These are phyloP conservation scores for Periphyllus acericola DNA, from an alignment of 2,888 invertebrate species.

Conservation along the genomic window DNA sequence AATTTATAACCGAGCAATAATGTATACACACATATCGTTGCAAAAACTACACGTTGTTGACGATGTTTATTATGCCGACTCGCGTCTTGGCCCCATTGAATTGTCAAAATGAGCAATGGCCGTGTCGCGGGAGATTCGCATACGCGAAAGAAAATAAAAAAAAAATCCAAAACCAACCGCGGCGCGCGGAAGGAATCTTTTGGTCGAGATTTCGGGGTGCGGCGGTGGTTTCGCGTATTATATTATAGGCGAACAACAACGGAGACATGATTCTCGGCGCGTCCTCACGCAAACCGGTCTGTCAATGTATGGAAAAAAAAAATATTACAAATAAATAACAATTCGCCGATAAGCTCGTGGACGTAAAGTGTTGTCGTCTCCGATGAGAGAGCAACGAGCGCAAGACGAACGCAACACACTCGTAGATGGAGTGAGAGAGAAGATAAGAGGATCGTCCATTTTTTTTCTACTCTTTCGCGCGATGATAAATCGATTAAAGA, in stretches of 20 bases:
- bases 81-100: constrained; percentile 36
- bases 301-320: not conserved
- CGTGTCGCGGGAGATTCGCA: not conserved
- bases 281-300: constrained; percentile 4
- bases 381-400: not conserved
- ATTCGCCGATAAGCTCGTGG: not conserved
- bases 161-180: not conserved
- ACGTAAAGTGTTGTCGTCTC: not conserved
- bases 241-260: not conserved
- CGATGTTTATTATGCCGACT: constrained; percentile 27
- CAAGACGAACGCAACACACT: too few relatives aligned
- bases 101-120: constrained; percentile 38
- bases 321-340: not conserved
- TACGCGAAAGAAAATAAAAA: not conserved
- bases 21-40: not conserved
- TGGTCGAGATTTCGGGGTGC: not conserved
- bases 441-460: not conserved
- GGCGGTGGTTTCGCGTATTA: not conserved
- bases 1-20: not conserved
- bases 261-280: not conserved
- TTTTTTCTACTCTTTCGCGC: not conserved
- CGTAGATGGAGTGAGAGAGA: not conserved
- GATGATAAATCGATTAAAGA: constrained; percentile 25
- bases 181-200: not conserved
- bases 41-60: not conserved